Evolutionary conservation across 2,113 vertebrate genomes (phyloP).

Genomic region (Neomonachus schauinslandi): DNA sequence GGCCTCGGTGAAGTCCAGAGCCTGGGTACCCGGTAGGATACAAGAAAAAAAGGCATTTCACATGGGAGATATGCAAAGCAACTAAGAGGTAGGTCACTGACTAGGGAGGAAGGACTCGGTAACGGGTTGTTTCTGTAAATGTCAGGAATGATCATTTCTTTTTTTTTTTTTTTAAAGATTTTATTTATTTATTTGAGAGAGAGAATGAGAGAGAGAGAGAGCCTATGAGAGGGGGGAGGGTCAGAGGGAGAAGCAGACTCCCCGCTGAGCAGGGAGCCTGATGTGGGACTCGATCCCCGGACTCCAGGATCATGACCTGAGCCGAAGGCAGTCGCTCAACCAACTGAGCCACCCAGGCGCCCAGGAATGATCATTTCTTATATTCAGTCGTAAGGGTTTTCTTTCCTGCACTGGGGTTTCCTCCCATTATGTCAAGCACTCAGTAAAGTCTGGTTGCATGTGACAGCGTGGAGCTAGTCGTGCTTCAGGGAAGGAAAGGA

Average conservation of each 20-base stretch:
- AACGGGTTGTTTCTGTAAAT: background rate
- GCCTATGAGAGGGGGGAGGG: too few species aligned
- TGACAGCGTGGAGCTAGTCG: background rate
- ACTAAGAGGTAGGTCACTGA: background rate
- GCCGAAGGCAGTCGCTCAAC: too few species aligned
- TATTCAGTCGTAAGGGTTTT: background rate
- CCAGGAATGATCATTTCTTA: background rate
- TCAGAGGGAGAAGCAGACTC: too few species aligned
- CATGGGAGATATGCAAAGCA: background rate
- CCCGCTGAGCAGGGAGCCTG: too few species aligned
- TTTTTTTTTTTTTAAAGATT: too few species aligned
- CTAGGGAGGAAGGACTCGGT: background rate
- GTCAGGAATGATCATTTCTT: background rate
- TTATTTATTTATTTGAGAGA: too few species aligned
- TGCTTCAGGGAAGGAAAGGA: background rate
- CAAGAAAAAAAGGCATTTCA: background rate
- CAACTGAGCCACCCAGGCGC: too few species aligned
- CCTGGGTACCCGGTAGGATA: background rate
- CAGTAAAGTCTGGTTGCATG: background rate
- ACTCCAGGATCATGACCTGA: too few species aligned
- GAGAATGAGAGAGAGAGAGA: too few species aligned
- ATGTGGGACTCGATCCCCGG: too few species aligned
- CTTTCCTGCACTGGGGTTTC: background rate
- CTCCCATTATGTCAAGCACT: background rate
- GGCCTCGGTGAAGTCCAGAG: background rate